Evolutionary conservation across 2,888 invertebrate genomes (phyloP), one percentile per base, ranked within the genome.

Genomic region (Nemotelus nigrinus): DNA sequence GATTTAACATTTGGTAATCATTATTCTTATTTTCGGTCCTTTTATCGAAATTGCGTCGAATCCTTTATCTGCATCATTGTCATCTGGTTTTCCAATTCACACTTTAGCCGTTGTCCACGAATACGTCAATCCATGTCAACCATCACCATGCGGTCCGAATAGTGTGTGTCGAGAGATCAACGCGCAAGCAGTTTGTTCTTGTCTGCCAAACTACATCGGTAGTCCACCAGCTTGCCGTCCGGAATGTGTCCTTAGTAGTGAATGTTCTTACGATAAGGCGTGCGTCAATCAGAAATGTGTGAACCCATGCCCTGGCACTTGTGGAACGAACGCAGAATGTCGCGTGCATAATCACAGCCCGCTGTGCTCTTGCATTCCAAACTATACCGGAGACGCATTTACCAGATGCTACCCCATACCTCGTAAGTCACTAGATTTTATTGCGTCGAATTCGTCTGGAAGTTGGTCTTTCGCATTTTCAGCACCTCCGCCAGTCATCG

Each of bases 101-200:
- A 8, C 43, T 55, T 55, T 77, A 84, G 84, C 83, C 2, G 72
- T 81, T 45, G 65, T 82, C 3, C 82, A 82, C 44, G 85, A 85
- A 53, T 85, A 85, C 76, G 80, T 84, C 0, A 85, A 85, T 79
- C 85, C 86, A 3, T 87, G 87, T 74, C 83, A 87, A 80, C 90
- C 91, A 70, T 91, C 92, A 68, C 93, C 93, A 0, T 94, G 94
- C 83, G 94, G 94, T 2, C 92, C 93, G n/a, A 93, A 93, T 83
- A 93, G 93, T 83, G 93, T 93, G 85, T 94, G 94, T 83, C 90
- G 91, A 82, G 89, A 89, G 78, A 84, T 90, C 0, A 93, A 93
- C 82, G 90, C 89, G 57, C 89, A 92, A 88, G 91, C 91, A 4
- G 90, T 91, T 0, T 94, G 94, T 82, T 89, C 91, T 76, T 94